Evolutionary conservation across 2,113 vertebrate species (phyloP).

Genomic region (Microcebus lehilahytsara): DNA sequence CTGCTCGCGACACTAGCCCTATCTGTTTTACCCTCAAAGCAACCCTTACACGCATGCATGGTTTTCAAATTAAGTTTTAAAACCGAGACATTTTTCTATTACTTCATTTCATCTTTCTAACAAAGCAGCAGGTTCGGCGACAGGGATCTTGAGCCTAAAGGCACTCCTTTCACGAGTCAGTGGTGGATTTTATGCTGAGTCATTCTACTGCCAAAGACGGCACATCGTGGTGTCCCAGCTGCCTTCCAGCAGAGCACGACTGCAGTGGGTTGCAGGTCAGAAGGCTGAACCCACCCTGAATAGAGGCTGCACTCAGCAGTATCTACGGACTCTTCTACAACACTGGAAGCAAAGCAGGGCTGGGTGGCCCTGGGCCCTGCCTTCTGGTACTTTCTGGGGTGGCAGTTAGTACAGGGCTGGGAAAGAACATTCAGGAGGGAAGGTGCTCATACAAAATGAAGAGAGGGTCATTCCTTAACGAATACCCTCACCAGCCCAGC

Average conservation of each 20-base stretch:
- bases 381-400: not conserved
- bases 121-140: not conserved
- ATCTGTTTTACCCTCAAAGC: not conserved
- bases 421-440: not conserved
- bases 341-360: not conserved
- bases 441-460: not conserved
- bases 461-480: not conserved
- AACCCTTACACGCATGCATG: accelerated
- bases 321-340: not conserved
- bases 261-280: not conserved
- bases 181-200: not conserved
- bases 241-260: not conserved
- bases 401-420: not conserved
- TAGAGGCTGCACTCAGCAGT: not conserved
- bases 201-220: not conserved
- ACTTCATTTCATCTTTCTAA: not conserved
- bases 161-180: not conserved
- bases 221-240: too few relatives aligned
- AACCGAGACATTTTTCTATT: accelerated
- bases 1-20: accelerated
- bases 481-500: not conserved
- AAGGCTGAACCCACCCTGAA: not conserved
- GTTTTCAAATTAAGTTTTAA: not conserved
- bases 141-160: too few relatives aligned
- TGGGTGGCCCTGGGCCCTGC: accelerated